These are phyloP conservation scores for Hippocampus barbouri DNA, from an alignment of 2,113 vertebrate species.

Conservation along the genomic window DNA sequence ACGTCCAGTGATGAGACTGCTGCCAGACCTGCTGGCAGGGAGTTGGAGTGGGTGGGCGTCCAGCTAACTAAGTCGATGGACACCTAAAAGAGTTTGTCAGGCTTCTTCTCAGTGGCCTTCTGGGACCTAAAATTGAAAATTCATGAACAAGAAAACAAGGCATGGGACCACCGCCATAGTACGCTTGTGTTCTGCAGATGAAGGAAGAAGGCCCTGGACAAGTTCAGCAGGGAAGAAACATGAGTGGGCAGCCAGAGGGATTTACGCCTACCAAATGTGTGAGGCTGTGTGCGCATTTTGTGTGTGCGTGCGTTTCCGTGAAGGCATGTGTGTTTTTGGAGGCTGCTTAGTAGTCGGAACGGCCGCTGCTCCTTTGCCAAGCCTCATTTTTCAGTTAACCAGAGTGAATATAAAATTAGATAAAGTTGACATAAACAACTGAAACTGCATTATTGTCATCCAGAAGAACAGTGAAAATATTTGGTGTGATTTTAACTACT, in stretches of 20 bases:
- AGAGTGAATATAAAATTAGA: constrained; percentile 15
- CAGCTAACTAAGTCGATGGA: constrained; percentile 48
- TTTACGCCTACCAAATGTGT: constrained; percentile 36
- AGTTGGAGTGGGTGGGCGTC: constrained; percentile 16
- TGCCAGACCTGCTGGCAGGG: constrained; percentile 33
- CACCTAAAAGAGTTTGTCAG: constrained; percentile 60
- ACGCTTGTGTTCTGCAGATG: not conserved
- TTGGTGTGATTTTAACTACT: no score
- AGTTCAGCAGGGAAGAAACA: constrained; percentile 5
- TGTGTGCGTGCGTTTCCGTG: not conserved
- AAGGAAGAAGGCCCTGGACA: constrained; percentile 5
- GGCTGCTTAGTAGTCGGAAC: constrained; percentile 19
- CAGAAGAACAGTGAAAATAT: not conserved
- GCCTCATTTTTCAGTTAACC: constrained; percentile 25
- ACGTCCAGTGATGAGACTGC: constrained; percentile 46
- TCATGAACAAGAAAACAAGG: constrained; percentile 35
- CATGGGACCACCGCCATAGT: not conserved
- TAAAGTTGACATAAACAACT: not conserved
- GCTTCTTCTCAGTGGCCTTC: constrained; percentile 41
- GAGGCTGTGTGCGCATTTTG: not conserved
- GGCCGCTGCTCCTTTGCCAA: constrained; percentile 12
- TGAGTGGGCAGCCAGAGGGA: constrained; percentile 43
- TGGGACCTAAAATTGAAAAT: constrained; percentile 51
- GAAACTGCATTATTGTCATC: not conserved
- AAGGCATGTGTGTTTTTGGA: not conserved